These are phyloP conservation scores for Heliconius sara DNA, from an alignment of 2,888 invertebrate species.

Conservation along the genomic window DNA sequence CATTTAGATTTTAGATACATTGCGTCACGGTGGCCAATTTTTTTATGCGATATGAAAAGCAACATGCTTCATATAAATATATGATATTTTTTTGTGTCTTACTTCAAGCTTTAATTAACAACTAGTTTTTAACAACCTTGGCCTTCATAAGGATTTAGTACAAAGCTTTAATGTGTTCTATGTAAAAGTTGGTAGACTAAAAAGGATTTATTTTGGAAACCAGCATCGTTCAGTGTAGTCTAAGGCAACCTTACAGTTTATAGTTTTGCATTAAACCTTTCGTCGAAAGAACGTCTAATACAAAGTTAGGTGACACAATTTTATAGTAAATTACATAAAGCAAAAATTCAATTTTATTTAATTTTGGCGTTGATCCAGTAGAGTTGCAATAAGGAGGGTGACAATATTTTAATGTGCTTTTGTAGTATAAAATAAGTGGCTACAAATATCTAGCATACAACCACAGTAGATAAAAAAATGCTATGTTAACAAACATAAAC, in stretches of 20 bases:
- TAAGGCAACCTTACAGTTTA: neutral
- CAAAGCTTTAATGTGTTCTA: neutral
- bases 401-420: neutral
- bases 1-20: too few species aligned
- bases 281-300: neutral
- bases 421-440: neutral
- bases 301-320: slow-evolving; percentile 11
- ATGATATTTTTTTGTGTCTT: neutral
- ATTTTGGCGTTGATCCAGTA: slow-evolving; percentile 13
- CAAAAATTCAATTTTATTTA: slow-evolving; percentile 13
- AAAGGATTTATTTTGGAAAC: neutral
- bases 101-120: neutral
- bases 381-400: neutral
- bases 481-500: too few species aligned
- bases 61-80: too few species aligned
- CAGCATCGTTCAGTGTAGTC: too few species aligned
- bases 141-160: too few species aligned
- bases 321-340: neutral
- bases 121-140: too few species aligned
- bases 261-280: slow-evolving; percentile 7
- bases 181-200: neutral
- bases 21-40: neutral
- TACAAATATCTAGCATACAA: too few species aligned
- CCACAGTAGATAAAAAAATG: too few species aligned
- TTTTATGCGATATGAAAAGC: neutral